Base-by-base conservation (phyloP, 2,888 invertebrate species). In the Linyphia triangularis region DNA sequence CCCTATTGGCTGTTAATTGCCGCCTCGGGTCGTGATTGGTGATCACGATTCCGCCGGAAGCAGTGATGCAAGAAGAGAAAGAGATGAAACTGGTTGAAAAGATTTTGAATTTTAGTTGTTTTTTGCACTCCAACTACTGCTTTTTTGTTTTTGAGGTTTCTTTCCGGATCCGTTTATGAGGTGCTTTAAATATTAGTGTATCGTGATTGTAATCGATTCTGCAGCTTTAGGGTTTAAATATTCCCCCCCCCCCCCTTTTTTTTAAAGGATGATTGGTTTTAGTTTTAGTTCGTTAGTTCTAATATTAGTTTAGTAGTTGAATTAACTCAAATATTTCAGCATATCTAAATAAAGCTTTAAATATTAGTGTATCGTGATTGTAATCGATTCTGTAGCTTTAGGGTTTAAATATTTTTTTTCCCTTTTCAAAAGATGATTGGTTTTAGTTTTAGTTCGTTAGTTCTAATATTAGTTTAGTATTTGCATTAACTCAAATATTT, bases 41-140 rank as follows among this genome's bases (percentile, higher is more conserved):
- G 81, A 61, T 86, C 86, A 86, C 81, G 81, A 81, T 59, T 75
- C 79, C 81, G 86, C 86, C 86, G 86, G 86, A 86, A 86, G 86
- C 86, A 37, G 86, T 86, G 86, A 81, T 81, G 77, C 77, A 69
- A 77, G 40, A 61, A 33, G 43, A 37, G 81, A 82, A 40, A 72
- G 65, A 67, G 63, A 73, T 63, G 9, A 78, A 67, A 79, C 75
- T 75, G 73, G 73, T 75, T 81, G 24, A 73, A 78, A 13, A 22
- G 40, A 51, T 70, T 77, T 70, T 26, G n/a, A 67, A 37, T 77
- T 85, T 69, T 51, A 24, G 10, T 16, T 77, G 67, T 61, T 77
- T 63, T 77, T 16, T 24, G 51, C 13, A 1, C 37, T 16, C n/a
- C 57, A 73, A 57, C 24, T 61, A 19, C 82, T 72, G 40, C 72